Conservation (phyloP, 2,113 vertebrate genomes). For the Cygnus buccinator region DNA sequence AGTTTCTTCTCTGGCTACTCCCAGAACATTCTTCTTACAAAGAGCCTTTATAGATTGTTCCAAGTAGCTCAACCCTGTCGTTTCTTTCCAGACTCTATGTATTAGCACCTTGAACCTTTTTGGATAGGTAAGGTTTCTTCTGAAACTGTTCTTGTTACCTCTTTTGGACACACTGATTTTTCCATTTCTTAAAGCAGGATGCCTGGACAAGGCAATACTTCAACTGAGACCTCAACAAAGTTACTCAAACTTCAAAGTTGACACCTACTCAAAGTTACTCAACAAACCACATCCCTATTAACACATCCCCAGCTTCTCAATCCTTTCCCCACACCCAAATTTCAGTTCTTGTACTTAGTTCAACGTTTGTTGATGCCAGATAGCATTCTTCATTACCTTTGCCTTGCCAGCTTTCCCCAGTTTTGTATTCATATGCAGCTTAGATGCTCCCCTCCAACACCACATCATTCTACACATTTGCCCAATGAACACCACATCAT, state of each 20-base stretch:
- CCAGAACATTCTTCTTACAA: background rate
- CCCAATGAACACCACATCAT: background rate
- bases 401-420: background rate
- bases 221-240: background rate
- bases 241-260: no score
- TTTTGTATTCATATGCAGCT: background rate
- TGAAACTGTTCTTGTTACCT: background rate
- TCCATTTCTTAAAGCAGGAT: background rate
- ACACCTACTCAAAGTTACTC: background rate
- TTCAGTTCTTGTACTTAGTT: background rate
- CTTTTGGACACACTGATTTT: background rate
- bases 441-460: background rate
- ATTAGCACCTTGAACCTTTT: background rate
- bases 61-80: background rate
- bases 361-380: background rate
- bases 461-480: background rate
- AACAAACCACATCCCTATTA: background rate
- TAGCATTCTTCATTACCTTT: background rate
- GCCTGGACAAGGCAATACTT: background rate
- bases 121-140: background rate
- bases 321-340: background rate
- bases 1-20: background rate
- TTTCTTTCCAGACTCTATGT: background rate
- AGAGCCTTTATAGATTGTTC: background rate
- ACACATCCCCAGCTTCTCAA: background rate